These are phyloP conservation scores for Ochropleura leucogaster DNA, from an alignment of 2,888 invertebrate species.

Conservation along the genomic window DNA sequence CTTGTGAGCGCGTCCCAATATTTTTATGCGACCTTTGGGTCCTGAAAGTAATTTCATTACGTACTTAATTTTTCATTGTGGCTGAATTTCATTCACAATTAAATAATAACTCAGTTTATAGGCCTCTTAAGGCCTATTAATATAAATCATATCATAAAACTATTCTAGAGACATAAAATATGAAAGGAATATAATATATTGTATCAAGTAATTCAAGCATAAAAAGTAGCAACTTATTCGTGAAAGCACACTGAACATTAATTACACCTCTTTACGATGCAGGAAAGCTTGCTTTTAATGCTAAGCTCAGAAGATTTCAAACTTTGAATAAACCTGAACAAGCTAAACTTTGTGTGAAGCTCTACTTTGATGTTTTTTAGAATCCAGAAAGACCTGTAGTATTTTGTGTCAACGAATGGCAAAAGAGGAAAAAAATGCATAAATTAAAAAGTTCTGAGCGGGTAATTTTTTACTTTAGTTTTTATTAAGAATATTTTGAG, in stretches of 20 bases:
- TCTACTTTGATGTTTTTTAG: conserved; percentile 32
- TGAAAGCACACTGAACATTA: conserved; percentile 33
- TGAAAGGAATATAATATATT: conserved; percentile 8
- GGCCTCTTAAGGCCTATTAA: too few species aligned
- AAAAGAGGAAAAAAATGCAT: conserved; percentile 3
- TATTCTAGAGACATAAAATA: conserved; percentile 7
- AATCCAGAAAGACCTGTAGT: conserved; percentile 8
- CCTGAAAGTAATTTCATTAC: conserved; percentile 49
- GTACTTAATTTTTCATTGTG: conserved; percentile 29
- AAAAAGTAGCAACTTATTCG: conserved; percentile 23
- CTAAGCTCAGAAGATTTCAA: conserved; percentile 19
- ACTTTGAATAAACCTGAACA: conserved; percentile 28
- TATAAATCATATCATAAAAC: background rate
- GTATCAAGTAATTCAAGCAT: background rate
- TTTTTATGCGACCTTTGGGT: conserved; percentile 51
- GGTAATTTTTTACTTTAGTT: conserved; percentile 2
- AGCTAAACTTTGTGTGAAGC: conserved; percentile 14
- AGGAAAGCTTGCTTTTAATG: conserved; percentile 23
- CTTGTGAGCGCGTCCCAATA: conserved; percentile 43
- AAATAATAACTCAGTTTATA: conserved; percentile 7
- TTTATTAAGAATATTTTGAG: background rate
- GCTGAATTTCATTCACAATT: conserved; percentile 29
- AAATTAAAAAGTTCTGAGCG: conserved; percentile 17
- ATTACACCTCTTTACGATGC: conserved; percentile 39
- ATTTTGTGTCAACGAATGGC: conserved; percentile 12